Percentiles rank a stretch among this genome's conserved stretches.
Evolutionary conservation across 2,113 vertebrate species (phyloP).

Genomic region (Eublepharis macularius): DNA sequence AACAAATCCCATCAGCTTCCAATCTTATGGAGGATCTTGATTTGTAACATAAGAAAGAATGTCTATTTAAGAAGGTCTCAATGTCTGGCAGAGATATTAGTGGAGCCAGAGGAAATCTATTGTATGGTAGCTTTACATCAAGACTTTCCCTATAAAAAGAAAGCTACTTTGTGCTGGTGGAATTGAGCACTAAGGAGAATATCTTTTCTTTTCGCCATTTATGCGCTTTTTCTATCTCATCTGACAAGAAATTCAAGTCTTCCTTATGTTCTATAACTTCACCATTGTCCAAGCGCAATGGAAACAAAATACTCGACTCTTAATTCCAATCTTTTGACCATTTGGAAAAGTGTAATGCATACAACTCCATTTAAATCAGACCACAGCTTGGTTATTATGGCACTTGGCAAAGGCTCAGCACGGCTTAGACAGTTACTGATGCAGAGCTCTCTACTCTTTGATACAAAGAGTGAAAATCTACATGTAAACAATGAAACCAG

Average conservation of each 20-base stretch:
- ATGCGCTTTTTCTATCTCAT: neutral
- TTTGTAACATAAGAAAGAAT: too few species aligned
- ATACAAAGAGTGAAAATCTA: constrained; percentile 25
- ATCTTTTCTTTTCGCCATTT: neutral
- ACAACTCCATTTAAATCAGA: constrained; percentile 31
- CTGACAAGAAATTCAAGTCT: neutral
- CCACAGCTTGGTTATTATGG: neutral
- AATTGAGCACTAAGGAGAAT: neutral
- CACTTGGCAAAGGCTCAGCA: constrained; percentile 26
- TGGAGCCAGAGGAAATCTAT: neutral
- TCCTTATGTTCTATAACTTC: neutral
- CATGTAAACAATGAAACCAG: constrained; percentile 38
- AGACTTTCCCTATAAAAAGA: neutral
- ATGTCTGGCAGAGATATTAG: neutral
- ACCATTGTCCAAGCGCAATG: neutral
- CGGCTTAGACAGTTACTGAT: neutral
- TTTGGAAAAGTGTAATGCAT: neutral
- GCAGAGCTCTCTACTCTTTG: neutral
- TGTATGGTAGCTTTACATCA: neutral
- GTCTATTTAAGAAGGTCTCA: neutral
- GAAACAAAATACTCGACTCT: neutral
- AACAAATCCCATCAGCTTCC: too few species aligned
- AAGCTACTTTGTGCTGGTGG: neutral
- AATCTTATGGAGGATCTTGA: too few species aligned
- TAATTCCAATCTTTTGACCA: neutral